Conservation (phyloP, 2,888 invertebrate genomes). For the Sarcophaga variegata region DNA sequence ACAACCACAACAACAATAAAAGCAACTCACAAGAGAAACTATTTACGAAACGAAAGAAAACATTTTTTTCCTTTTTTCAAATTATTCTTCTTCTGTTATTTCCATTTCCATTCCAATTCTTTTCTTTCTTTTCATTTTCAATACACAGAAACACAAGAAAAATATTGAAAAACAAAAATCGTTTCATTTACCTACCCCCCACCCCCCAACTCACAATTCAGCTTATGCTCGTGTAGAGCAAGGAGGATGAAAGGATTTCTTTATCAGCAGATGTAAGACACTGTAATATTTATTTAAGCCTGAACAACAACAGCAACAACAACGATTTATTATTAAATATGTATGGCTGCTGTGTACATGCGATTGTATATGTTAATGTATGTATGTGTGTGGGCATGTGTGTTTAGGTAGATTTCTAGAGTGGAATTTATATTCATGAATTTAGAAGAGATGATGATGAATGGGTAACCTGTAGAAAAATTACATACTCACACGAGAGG, state of each 20-base stretch:
- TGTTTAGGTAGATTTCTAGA: slow-evolving; percentile 39
- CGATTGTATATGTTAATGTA: background rate
- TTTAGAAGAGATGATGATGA: slow-evolving; percentile 51
- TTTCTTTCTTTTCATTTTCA: slow-evolving; percentile 11
- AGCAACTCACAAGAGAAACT: slow-evolving; percentile 33
- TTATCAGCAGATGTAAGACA: slow-evolving; percentile 78
- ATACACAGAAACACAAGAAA: background rate
- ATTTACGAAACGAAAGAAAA: slow-evolving; percentile 56
- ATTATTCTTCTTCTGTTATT: no score
- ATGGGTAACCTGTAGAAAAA: background rate
- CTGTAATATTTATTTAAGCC: slow-evolving; percentile 68
- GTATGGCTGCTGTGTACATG: background rate
- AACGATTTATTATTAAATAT: slow-evolving; percentile 53
- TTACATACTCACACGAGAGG: background rate
- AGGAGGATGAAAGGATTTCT: slow-evolving; percentile 70
- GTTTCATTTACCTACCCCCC: background rate
- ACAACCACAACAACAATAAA: background rate
- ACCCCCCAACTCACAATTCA: background rate
- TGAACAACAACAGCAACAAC: slow-evolving; percentile 14
- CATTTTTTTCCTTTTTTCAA: slow-evolving; percentile 26
- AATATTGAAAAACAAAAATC: background rate
- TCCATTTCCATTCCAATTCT: background rate
- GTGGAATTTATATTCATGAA: slow-evolving; percentile 60
- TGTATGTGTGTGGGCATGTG: slow-evolving; percentile 1
- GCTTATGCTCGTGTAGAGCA: slow-evolving; percentile 26